A percentile compares a stretch with the other conserved stretches of the same genome.
phyloP scores from a whole-genome alignment of 2,797 vertebrate species.

The Protonibea diacanthus region DNA sequence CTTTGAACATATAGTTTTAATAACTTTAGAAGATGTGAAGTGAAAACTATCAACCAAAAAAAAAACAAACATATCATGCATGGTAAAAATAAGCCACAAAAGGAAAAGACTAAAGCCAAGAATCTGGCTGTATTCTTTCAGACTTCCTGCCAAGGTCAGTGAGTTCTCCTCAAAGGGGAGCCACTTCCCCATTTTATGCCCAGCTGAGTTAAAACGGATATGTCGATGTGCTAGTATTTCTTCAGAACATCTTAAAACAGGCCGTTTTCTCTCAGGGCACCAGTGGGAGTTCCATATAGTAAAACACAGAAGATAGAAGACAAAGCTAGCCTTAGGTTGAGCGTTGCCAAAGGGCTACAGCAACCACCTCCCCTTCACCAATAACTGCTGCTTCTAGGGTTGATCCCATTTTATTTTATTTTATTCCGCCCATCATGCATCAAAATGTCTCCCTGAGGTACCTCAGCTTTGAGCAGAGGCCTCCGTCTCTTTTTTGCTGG shows the following conservation, averaged over 20 bases:
- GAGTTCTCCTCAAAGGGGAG: conserved; percentile 74
- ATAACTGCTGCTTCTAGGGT: conserved; percentile 68
- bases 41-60: conserved; percentile 40
- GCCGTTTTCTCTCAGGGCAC: conserved; percentile 77
- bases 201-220: conserved; percentile 78
- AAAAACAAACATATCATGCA: conserved; percentile 28
- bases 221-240: conserved; percentile 72
- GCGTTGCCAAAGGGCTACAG: conserved; percentile 75
- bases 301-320: conserved; percentile 71
- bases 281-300: conserved; percentile 76
- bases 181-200: conserved; percentile 77
- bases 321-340: conserved; percentile 78
- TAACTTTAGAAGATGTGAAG: conserved; percentile 47
- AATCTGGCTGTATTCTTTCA: conserved; percentile 61
- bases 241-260: conserved; percentile 80
- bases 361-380: conserved; percentile 68
- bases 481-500: conserved; percentile 77
- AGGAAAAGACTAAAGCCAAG: conserved; percentile 59
- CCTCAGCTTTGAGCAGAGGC: conserved; percentile 75
- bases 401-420: conserved; percentile 80
- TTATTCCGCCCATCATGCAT: conserved; percentile 84
- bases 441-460: conserved; percentile 83
- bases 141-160: conserved; percentile 79
- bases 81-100: conserved; percentile 68
- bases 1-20: conserved; percentile 25